These are phyloP conservation scores for Erebia epiphron DNA, from an alignment of 2,888 invertebrate genomes.

Conservation along the genomic window DNA sequence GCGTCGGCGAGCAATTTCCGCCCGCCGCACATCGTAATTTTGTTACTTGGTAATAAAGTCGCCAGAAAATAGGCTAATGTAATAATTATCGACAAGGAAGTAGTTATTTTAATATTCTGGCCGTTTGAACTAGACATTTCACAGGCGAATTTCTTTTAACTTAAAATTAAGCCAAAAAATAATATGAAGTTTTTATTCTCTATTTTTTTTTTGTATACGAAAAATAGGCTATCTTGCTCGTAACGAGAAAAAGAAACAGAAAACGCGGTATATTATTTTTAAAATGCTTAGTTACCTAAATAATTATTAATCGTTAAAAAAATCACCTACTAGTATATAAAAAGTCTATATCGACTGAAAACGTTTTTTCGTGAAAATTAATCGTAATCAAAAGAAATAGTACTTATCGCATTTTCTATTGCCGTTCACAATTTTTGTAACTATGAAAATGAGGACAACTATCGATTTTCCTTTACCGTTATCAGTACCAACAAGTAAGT, in stretches of 20 bases:
- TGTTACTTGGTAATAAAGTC: slow-evolving; percentile 73
- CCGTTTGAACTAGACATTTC: background rate
- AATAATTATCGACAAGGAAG: slow-evolving; percentile 25
- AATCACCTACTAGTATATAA: too few species aligned
- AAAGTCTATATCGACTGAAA: too few species aligned
- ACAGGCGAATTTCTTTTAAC: background rate
- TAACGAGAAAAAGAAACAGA: too few species aligned
- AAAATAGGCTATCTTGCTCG: too few species aligned
- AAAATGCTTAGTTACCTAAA: too few species aligned
- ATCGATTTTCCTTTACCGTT: slow-evolving; percentile 10
- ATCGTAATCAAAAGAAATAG: too few species aligned
- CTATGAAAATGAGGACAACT: background rate
- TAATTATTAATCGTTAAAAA: too few species aligned
- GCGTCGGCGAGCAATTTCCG: slow-evolving; percentile 51
- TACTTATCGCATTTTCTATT: background rate
- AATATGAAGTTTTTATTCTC: background rate
- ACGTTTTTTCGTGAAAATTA: too few species aligned
- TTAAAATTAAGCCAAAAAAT: background rate
- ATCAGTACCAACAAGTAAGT: background rate
- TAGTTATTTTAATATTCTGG: background rate
- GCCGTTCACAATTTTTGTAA: background rate
- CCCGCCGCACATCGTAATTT: slow-evolving; percentile 64
- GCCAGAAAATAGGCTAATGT: slow-evolving; percentile 60
- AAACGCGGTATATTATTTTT: too few species aligned
- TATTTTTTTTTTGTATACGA: background rate